phyloP scores from a whole-genome alignment of 1,140 invertebrate genomes.

The Epicauta chinensis region DNA sequence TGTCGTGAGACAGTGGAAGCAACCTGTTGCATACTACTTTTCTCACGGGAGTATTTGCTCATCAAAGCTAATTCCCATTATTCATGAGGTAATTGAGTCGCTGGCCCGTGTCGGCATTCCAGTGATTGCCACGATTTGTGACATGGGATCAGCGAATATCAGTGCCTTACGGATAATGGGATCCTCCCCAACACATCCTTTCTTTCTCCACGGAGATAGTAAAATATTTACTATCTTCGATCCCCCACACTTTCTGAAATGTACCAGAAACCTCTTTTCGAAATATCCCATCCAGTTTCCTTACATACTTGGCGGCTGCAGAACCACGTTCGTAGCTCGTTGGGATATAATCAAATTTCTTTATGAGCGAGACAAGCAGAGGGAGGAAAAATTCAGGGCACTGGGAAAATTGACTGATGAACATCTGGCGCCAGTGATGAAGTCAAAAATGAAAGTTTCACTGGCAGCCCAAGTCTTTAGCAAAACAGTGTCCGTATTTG shows the following conservation, averaged over 20 bases:
- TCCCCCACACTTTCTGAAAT: not conserved
- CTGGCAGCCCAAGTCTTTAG: conserved; percentile 6
- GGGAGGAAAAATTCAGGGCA: not conserved
- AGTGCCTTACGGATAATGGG: not conserved
- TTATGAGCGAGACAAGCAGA: not conserved
- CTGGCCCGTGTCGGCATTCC: not conserved
- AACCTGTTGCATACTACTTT: conserved; percentile 6
- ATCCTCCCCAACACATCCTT: not conserved
- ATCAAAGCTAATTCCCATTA: not conserved
- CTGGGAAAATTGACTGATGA: not conserved
- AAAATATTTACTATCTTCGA: no score
- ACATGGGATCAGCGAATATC: conserved; percentile 9
- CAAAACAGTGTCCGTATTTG: not conserved
- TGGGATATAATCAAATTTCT: not conserved
- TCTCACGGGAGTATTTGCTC: not conserved
- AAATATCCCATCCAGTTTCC: not conserved
- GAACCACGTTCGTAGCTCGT: no score
- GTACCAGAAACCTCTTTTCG: not conserved
- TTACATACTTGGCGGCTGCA: no score
- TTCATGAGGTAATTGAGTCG: conserved; percentile 1
- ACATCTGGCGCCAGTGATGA: not conserved
- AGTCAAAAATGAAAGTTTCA: no score
- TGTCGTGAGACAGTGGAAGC: conserved; percentile 1
- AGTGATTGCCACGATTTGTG: conserved; percentile 12
- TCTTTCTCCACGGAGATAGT: not conserved